Percentiles rank a stretch among this genome's conserved stretches.
Evolutionary conservation across 1,140 invertebrate genomes (phyloP).

Genomic region (Stenopsyche tienmushanensis): DNA sequence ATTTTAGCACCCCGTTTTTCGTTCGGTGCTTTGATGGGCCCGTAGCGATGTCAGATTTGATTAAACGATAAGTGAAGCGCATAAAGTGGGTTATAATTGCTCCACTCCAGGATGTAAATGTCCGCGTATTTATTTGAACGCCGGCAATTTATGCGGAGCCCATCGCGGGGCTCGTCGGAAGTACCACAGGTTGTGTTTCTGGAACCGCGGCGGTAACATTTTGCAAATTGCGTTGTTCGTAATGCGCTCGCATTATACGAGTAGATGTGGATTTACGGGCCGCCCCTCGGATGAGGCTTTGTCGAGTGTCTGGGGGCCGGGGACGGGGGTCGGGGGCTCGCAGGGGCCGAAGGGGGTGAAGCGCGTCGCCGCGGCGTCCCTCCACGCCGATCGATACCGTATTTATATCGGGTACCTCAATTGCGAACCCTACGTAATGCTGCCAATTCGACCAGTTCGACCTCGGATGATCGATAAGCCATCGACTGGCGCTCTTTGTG

Average conservation of each 20-base stretch:
- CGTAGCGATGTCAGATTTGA: too few relatives aligned
- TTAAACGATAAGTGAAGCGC: too few relatives aligned
- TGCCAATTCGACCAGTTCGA: neutral
- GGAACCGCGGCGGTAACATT: too few relatives aligned
- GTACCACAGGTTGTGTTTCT: too few relatives aligned
- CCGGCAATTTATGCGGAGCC: too few relatives aligned
- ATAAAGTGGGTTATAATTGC: too few relatives aligned
- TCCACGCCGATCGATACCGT: slow-evolving; percentile 22
- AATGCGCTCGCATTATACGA: slow-evolving; percentile 1
- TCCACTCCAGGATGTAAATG: too few relatives aligned
- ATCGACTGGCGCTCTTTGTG: too few relatives aligned
- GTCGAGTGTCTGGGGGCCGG: slow-evolving; percentile 1
- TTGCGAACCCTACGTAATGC: neutral
- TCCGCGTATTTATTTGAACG: too few relatives aligned
- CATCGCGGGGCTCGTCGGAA: too few relatives aligned
- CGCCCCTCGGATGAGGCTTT: neutral
- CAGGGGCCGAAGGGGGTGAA: neutral
- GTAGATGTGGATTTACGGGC: neutral
- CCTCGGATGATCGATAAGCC: slow-evolving; percentile 10
- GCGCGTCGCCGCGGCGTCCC: slow-evolving; percentile 19
- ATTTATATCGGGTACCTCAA: slow-evolving; percentile 13
- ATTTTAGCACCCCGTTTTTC: too few relatives aligned
- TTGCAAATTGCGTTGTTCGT: neutral
- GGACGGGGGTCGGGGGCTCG: neutral
- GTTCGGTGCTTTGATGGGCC: too few relatives aligned